These are phyloP conservation scores for Datnioides undecimradiatus DNA, from an alignment of 2,113 vertebrate species.

Conservation along the genomic window DNA sequence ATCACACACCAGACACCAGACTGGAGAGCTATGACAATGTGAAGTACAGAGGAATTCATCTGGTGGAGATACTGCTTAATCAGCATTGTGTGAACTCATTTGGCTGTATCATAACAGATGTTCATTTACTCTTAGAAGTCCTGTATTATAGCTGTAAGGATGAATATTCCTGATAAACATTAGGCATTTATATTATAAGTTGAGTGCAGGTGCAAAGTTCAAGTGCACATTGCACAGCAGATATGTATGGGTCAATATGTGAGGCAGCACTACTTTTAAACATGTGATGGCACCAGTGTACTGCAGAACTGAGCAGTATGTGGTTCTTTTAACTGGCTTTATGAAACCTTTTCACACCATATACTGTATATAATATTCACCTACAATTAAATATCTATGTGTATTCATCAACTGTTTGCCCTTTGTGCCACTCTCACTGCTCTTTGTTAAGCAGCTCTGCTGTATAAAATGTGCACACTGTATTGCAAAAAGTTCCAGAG, in stretches of 20 bases:
- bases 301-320: too few species aligned
- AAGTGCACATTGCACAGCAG: not conserved
- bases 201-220: not conserved
- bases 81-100: too few species aligned
- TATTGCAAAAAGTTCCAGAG: slow-evolving; percentile 11
- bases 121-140: too few species aligned
- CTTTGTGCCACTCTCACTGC: not conserved
- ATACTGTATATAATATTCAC: not conserved
- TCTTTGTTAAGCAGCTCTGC: not conserved
- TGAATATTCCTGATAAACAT: not conserved
- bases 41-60: too few species aligned
- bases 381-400: not conserved
- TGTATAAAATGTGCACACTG: not conserved
- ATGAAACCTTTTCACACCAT: too few species aligned
- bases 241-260: not conserved
- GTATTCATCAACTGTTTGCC: not conserved
- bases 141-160: too few species aligned
- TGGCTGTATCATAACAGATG: too few species aligned
- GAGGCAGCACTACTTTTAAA: not conserved
- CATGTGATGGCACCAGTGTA: not conserved
- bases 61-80: too few species aligned
- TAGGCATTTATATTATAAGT: not conserved
- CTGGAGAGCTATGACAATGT: too few species aligned
- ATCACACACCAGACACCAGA: too few species aligned
- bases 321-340: too few species aligned